Evolutionary conservation across 2,888 invertebrate genomes (phyloP).

Genomic region (Cantharis nigra): DNA sequence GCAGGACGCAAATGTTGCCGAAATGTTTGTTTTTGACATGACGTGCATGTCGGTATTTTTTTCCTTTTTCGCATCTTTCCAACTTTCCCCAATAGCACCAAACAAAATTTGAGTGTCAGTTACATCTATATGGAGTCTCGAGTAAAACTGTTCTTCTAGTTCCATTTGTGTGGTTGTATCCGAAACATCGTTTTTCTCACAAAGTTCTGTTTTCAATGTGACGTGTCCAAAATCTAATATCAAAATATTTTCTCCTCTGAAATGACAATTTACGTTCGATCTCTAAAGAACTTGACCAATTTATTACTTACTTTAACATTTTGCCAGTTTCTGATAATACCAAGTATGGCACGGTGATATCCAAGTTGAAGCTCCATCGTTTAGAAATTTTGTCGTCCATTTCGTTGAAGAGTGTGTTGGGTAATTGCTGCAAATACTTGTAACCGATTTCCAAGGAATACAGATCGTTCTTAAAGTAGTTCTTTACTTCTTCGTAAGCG

Average conservation of each 20-base stretch:
- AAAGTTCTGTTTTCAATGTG: constrained; percentile 72
- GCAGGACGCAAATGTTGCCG: constrained; percentile 48
- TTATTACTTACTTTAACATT: constrained; percentile 62
- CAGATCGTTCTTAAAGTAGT: constrained; percentile 61
- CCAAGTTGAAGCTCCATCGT: constrained; percentile 65
- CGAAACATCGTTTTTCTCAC: constrained; percentile 66
- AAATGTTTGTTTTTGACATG: constrained; percentile 64
- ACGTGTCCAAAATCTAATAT: constrained; percentile 75
- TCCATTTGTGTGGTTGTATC: constrained; percentile 84
- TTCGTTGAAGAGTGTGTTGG: constrained; percentile 30
- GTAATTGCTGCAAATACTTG: constrained; percentile 26
- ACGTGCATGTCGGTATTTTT: constrained; percentile 77
- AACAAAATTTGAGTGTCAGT: constrained; percentile 69
- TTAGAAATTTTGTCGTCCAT: constrained; percentile 43
- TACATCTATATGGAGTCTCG: constrained; percentile 72
- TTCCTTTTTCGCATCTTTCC: constrained; percentile 72
- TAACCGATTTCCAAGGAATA: constrained; percentile 17
- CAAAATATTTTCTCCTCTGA: constrained; percentile 70
- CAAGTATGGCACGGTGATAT: constrained; percentile 76
- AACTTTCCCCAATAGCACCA: constrained; percentile 68
- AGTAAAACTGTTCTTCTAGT: constrained; percentile 78
- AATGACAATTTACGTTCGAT: constrained; percentile 21
- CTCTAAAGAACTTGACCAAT: constrained; percentile 47
- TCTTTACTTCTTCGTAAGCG: constrained; percentile 71
- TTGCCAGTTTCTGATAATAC: constrained; percentile 78